Evolutionary conservation across 2,113 vertebrate species (phyloP).

Genomic region (Salvelinus fontinalis): DNA sequence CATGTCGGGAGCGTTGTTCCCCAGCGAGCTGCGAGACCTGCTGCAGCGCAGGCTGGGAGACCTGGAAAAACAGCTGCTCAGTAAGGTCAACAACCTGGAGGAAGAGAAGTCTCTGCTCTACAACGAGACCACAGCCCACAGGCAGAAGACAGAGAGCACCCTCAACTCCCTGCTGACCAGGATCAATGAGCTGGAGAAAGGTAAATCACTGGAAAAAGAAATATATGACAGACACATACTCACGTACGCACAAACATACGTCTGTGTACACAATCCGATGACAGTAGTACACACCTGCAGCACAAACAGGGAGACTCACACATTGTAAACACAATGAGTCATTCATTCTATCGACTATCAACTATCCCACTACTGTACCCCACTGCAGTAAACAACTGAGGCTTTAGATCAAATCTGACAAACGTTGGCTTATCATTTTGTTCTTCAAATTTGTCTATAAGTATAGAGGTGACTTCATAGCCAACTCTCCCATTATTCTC

Average conservation of each 20-base stretch:
- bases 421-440: too few relatives aligned
- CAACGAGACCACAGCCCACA: constrained; percentile 88
- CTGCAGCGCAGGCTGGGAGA: constrained; percentile 88
- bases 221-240: too few relatives aligned
- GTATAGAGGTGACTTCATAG: neutral
- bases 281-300: too few relatives aligned
- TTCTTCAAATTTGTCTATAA: too few relatives aligned
- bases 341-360: too few relatives aligned
- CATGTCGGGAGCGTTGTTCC: constrained; percentile 78
- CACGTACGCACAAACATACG: too few relatives aligned
- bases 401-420: too few relatives aligned
- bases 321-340: too few relatives aligned
- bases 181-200: constrained; percentile 91
- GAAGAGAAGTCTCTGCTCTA: constrained; percentile 90
- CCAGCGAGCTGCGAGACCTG: constrained; percentile 86
- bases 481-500: neutral
- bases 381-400: too few relatives aligned
- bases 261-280: too few relatives aligned
- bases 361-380: too few relatives aligned
- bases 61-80: constrained; percentile 89
- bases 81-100: constrained; percentile 90
- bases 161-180: constrained; percentile 87
- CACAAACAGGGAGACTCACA: too few relatives aligned
- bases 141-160: constrained; percentile 87
- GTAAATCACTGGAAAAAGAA: constrained; percentile 55